Evolutionary conservation across 2,888 invertebrate genomes (phyloP), one percentile per base, ranked within the genome.

Genomic region (Pinctada fucata): DNA sequence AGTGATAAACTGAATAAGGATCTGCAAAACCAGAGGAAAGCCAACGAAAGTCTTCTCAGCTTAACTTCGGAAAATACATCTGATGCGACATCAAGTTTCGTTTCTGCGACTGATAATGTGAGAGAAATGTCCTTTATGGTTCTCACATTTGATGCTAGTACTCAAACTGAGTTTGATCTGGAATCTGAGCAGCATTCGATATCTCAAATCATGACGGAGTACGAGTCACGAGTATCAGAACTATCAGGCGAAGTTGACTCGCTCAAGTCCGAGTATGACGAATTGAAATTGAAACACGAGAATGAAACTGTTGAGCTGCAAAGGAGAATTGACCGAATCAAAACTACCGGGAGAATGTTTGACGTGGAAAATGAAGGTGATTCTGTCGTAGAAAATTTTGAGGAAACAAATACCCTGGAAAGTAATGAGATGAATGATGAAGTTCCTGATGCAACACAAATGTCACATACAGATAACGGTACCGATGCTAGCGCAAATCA

Each of bases 1-100:
- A 81, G 72, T 72, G 81, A 79, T 6, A 84, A 84, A 67, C 79
- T 81, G 10, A 80, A 86, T 71, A 85, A 85, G 70, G 84, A 85
- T 69, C 52, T 83, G 75, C 82, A 84, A 49, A 84, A 85, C 68
- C 82, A 81, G 72, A 76, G 79, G 76, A 78, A 80, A 68, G 81
- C 79, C 52, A 73, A 78, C 75, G 79, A 80, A 51, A 72, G 63
- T 51, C 72, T 63, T 3, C n/a, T 45, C 2, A 51, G 31, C 1
- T 31, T 52, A 51, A 31, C 52, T 48, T 67, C 69, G 3, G 67
- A 67, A 0, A 31, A 45, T 48, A 5, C 5, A 16, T 13, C 51
- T 16, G 65, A 73, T 6, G n/a, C 1, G 3, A 13, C 50, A 2
- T 13, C 63, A 47, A 8, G 5, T 13, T 13, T 45, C 13, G 48